These are phyloP conservation scores for Arrhamphus sclerolepis DNA, from an alignment of 2,797 vertebrate genomes.

Conservation along the genomic window DNA sequence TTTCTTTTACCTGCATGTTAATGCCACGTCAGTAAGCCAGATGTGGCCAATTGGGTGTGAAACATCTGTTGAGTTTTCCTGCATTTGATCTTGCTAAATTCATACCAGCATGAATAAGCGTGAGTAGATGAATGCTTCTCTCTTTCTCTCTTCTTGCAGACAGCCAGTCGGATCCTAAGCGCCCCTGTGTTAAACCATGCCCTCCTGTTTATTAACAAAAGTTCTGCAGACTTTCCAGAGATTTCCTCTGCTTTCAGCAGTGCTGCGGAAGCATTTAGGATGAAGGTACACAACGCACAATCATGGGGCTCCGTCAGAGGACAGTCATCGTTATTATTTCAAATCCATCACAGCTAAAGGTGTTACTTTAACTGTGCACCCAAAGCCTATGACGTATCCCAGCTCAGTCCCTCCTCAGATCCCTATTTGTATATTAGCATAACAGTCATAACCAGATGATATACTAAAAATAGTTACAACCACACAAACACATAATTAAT, in stretches of 20 bases:
- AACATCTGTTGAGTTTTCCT: not conserved
- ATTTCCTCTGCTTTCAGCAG: constrained; percentile 79
- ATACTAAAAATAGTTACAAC: no score
- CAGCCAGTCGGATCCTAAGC: constrained; percentile 86
- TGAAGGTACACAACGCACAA: constrained; percentile 79
- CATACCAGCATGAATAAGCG: no score
- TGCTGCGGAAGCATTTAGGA: constrained; percentile 81
- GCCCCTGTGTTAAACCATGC: constrained; percentile 86
- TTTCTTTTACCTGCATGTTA: no score
- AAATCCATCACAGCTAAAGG: not conserved
- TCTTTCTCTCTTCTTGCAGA: constrained; percentile 73
- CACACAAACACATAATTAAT: no score
- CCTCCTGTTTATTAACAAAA: constrained; percentile 87
- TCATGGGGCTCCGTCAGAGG: no score
- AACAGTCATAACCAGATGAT: no score
- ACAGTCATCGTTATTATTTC: not conserved
- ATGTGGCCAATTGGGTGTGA: no score
- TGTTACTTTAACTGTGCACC: not conserved
- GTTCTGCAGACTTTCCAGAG: constrained; percentile 63
- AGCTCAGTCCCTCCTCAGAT: not conserved
- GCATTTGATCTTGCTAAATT: not conserved
- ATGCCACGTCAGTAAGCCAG: no score
- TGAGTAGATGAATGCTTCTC: not conserved
- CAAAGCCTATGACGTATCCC: not conserved
- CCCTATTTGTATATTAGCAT: no score